Evolutionary conservation across 2,888 invertebrate genomes (phyloP).

Genomic region (Cheilosia scutellata): DNA sequence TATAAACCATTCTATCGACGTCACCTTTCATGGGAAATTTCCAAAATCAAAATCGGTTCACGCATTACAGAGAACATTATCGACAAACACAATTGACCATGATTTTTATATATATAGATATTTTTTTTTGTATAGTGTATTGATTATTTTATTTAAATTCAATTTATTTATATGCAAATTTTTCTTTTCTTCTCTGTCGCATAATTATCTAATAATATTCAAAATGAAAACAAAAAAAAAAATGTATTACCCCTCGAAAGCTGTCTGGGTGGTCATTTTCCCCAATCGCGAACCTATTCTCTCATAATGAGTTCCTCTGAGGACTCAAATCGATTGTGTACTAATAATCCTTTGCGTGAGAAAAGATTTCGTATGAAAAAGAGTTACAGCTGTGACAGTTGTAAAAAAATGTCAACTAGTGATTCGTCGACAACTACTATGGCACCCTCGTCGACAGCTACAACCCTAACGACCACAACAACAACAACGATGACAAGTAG

Average conservation of each 20-base stretch:
- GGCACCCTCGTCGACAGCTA: constrained; percentile 77
- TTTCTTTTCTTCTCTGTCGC: constrained; percentile 39
- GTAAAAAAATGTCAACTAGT: constrained; percentile 67
- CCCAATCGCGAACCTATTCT: constrained; percentile 84
- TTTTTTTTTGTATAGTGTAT: constrained; percentile 36
- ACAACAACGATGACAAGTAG: constrained; percentile 81
- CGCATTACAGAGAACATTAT: too few species aligned
- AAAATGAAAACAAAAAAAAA: constrained; percentile 40
- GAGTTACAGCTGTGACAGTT: constrained; percentile 83
- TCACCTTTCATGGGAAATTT: too few species aligned
- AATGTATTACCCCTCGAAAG: constrained; percentile 76
- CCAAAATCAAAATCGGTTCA: too few species aligned
- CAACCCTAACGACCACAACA: constrained; percentile 80
- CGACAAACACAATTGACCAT: too few species aligned
- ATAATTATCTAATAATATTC: constrained; percentile 18
- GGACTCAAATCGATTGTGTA: constrained; percentile 83
- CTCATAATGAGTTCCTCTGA: constrained; percentile 84
- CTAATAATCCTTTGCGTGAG: constrained; percentile 76
- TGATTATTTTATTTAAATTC: constrained; percentile 58
- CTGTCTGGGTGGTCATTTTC: constrained; percentile 83
- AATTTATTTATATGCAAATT: constrained; percentile 54
- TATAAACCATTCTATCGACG: too few species aligned
- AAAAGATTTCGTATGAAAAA: constrained; percentile 80
- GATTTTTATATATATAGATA: too few species aligned
- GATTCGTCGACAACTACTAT: constrained; percentile 75